Conservation (phyloP, 2,888 invertebrate genomes). For the Melangyna quadrimaculata region DNA sequence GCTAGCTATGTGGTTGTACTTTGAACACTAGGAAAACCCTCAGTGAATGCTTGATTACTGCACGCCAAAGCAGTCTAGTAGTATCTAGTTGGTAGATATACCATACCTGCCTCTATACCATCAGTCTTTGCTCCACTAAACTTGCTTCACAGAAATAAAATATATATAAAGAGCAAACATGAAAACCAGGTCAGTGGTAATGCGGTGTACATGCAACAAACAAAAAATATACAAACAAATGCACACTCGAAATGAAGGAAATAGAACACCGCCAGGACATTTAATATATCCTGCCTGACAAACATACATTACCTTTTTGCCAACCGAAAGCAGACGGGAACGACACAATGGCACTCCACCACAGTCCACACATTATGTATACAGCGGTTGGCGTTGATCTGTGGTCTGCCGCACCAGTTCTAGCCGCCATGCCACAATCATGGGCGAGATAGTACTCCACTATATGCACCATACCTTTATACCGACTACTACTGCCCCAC, state of each 20-base stretch:
- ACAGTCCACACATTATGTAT: conserved; percentile 4
- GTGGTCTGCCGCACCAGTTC: conserved; percentile 45
- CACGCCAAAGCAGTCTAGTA: conserved; percentile 14
- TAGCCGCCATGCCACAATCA: background rate
- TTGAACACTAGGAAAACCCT: conserved; percentile 1
- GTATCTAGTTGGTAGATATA: no score
- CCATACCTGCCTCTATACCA: background rate
- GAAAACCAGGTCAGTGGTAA: conserved; percentile 54
- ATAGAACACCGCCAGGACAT: conserved; percentile 58
- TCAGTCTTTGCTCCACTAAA: conserved; percentile 1
- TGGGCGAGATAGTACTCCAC: background rate
- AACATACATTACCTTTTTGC: conserved; percentile 52
- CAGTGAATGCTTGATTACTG: conserved; percentile 29
- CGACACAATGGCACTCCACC: conserved; percentile 40
- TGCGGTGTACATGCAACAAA: conserved; percentile 29
- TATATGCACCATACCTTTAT: background rate
- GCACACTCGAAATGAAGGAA: conserved; percentile 28
- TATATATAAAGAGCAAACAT: conserved; percentile 28
- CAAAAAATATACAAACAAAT: background rate
- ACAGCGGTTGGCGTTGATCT: conserved; percentile 52
- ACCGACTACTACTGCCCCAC: conserved; percentile 11
- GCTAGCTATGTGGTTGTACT: no score
- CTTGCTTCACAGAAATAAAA: conserved; percentile 13
- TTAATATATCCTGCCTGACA: conserved; percentile 60
- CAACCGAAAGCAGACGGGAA: conserved; percentile 20